Conservation (phyloP, 2,113 vertebrate genomes). For the Lasiurus borealis region DNA sequence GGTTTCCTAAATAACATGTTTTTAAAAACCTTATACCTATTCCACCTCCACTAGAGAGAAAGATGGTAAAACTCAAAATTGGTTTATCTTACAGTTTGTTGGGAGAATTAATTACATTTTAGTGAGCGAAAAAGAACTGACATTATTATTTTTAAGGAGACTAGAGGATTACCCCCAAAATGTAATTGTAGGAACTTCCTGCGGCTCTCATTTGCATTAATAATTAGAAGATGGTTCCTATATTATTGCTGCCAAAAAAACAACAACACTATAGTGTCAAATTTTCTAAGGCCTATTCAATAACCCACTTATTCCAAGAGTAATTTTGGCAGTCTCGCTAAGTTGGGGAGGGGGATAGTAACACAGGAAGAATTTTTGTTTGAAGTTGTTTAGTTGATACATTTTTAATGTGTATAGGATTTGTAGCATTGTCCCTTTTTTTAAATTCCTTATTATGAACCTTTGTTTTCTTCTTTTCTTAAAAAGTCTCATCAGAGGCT, state of each 20-base stretch:
- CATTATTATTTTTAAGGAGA: not conserved
- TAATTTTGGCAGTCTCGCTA: not conserved
- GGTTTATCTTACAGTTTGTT: not conserved
- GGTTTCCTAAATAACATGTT: not conserved
- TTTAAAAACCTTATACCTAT: not conserved
- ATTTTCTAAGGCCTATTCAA: not conserved
- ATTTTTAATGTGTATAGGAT: not conserved
- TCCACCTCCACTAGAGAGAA: not conserved
- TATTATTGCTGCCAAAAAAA: not conserved
- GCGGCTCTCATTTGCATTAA: not conserved
- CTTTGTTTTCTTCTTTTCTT: not conserved
- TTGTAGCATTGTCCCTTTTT: not conserved
- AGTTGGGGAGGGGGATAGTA: not conserved
- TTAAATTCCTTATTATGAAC: not conserved
- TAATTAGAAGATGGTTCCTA: not conserved
- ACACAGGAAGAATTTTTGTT: constrained; percentile 20
- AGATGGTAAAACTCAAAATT: not conserved
- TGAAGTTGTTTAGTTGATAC: not conserved
- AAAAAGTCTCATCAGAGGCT: not conserved
- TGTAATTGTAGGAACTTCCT: not conserved
- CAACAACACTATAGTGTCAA: not conserved
- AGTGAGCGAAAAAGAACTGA: not conserved
- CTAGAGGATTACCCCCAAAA: not conserved
- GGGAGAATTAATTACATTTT: not conserved
- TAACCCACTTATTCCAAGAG: not conserved